A percentile compares a stretch with the other conserved stretches of the same genome.
These are phyloP conservation scores for Corbicula japonica DNA, from an alignment of 2,888 invertebrate species.

Conservation along the genomic window DNA sequence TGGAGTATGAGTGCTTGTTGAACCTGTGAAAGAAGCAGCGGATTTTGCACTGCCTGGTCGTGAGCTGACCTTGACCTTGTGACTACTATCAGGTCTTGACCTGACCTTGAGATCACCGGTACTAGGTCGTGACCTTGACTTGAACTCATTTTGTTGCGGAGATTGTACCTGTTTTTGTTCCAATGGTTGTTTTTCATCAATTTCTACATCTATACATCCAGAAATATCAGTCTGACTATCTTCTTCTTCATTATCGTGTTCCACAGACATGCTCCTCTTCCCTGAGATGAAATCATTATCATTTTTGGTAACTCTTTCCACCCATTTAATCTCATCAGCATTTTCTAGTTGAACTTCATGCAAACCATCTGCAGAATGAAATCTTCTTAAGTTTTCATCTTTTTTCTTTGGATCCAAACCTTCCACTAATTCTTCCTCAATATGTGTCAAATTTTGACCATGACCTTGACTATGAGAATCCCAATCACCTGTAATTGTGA, in stretches of 20 bases:
- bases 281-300: constrained; percentile 5
- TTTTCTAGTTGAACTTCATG: constrained; percentile 3
- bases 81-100: too few species aligned
- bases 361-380: constrained; percentile 3
- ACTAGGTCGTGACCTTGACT: too few species aligned
- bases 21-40: neutral
- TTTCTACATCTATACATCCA: constrained; percentile 23
- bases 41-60: constrained; percentile 13
- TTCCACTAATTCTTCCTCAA: constrained; percentile 41
- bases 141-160: too few species aligned
- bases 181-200: constrained; percentile 31
- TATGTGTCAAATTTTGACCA: constrained; percentile 50
- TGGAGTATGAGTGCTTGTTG: constrained; percentile 16
- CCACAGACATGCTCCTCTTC: neutral
- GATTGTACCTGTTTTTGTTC: too few species aligned
- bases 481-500: constrained; percentile 54
- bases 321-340: constrained; percentile 25
- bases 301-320: constrained; percentile 34
- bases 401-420: neutral
- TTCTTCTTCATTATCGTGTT: constrained; percentile 1
- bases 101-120: too few species aligned
- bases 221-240: neutral
- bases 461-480: constrained; percentile 37
- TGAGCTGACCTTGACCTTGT: constrained; percentile 6
- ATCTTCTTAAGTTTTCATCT: neutral